phyloP scores from a whole-genome alignment of 64 coral and sea anemone genomes.

The Stichodactyla helianthus region DNA sequence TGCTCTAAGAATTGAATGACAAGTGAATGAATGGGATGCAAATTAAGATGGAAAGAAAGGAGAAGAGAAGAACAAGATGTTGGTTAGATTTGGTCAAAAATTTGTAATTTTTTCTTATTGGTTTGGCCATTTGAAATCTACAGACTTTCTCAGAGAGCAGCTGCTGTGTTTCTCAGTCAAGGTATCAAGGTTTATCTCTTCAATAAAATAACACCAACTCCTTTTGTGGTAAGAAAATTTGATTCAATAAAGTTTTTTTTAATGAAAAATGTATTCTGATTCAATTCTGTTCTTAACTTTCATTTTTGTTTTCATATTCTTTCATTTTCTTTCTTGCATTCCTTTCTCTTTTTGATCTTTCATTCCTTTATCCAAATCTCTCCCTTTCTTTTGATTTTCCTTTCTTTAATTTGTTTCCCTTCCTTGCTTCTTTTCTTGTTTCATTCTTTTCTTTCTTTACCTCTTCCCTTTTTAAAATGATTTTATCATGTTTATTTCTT shows the following conservation, averaged over 20 bases:
- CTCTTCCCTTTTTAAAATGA: neutral
- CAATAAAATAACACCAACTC: slow-evolving; percentile 88
- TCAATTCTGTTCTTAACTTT: neutral
- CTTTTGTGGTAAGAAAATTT: slow-evolving; percentile 85
- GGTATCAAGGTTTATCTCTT: slow-evolving; percentile 88
- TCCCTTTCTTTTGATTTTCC: neutral
- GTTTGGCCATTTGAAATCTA: neutral
- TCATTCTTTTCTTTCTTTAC: neutral
- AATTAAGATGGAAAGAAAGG: too few relatives aligned
- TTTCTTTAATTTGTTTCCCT: neutral
- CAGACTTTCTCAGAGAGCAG: slow-evolving; percentile 82
- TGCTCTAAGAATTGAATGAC: too few relatives aligned
- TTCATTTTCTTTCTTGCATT: too few relatives aligned
- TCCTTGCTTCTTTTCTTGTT: too few relatives aligned
- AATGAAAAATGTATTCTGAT: neutral
- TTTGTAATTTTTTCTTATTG: too few relatives aligned
- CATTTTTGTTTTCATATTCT: neutral
- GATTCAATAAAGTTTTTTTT: neutral
- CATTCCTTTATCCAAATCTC: neutral
- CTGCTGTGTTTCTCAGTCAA: slow-evolving; percentile 81
- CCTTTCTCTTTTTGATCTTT: too few relatives aligned
- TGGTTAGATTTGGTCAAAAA: too few relatives aligned
- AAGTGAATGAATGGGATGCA: too few relatives aligned
- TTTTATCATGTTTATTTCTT: neutral
- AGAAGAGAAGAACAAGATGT: too few relatives aligned